Evolutionary conservation across 1,140 invertebrate species (phyloP), one percentile per base, ranked within the genome.

Genomic region (Octopus sinensis): DNA sequence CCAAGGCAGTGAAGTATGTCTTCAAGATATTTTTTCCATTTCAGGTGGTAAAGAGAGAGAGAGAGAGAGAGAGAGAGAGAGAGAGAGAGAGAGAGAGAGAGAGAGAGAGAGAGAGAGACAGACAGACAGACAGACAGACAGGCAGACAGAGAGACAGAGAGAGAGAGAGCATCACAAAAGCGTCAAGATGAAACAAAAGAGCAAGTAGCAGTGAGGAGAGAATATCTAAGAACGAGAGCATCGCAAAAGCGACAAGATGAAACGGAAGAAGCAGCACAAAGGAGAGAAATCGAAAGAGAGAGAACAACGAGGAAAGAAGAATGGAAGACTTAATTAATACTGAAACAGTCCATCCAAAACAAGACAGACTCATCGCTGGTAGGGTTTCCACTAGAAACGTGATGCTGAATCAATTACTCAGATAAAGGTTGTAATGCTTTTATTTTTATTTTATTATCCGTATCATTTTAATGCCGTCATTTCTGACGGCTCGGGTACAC

Each of bases 61-160:
- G 56, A 62, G 56, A 62, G 56, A 62, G 56, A 62, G 56, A 62
- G 56, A 62, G 56, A 62, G 56, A 62, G 56, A 62, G 56, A 62
- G 56, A 62, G 56, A 62, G 56, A 62, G 56, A 62, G 56, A 62
- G 56, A 62, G 56, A 62, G 56, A 62, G 56, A 62, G 56, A 62
- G 56, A 62, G 56, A 62, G 56, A 62, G 56, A 62, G 56, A 62
- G 56, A 62, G 56, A 62, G 56, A 62, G 56, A 62, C 6, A 62
- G 56, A 62, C 6, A 62, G 56, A 62, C 6, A 62, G 56, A 62
- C 6, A 62, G 56, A 62, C 6, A 62, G 56, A 62, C 6, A 62
- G 56, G 17, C 6, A 62, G 56, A 62, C 6, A 62, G 56, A 62
- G 56, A 62, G 56, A 62, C 6, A 62, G 56, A 62, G 56, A 62